Evolutionary conservation across 2,797 vertebrate species (phyloP).

Genomic region (Hapalemur alaotrensis): DNA sequence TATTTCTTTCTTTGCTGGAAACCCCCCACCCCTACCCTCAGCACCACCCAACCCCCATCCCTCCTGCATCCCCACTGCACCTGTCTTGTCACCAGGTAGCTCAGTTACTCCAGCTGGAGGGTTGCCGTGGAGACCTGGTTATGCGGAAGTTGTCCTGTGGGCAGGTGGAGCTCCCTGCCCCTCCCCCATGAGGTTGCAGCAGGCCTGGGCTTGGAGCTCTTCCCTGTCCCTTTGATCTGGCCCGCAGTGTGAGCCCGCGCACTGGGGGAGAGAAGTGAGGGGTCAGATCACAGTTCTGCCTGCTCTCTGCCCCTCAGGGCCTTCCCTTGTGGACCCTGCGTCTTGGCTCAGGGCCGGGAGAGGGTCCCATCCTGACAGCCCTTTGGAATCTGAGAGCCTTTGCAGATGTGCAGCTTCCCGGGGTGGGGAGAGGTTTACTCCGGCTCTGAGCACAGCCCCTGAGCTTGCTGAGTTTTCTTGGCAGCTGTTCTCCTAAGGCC

Average conservation of each 20-base stretch:
- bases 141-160: neutral
- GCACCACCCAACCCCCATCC: neutral
- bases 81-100: neutral
- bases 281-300: neutral
- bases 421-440: too few species aligned
- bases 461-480: neutral
- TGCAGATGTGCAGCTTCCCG: neutral
- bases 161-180: neutral
- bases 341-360: neutral
- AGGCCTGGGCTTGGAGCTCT: neutral
- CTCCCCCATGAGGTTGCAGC: neutral
- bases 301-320: neutral
- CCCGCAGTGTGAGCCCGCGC: accelerated
- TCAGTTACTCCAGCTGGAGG: neutral
- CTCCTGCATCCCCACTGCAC: neutral
- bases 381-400: neutral
- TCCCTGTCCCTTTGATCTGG: neutral
- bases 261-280: accelerated
- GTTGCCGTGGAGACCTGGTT: neutral
- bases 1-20: neutral
- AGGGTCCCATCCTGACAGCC: neutral
- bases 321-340: neutral
- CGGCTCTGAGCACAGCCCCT: neutral
- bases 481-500: neutral
- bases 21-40: neutral